Evolutionary conservation across 2,888 invertebrate species (phyloP).

Genomic region (Cecidostiba fungosa): DNA sequence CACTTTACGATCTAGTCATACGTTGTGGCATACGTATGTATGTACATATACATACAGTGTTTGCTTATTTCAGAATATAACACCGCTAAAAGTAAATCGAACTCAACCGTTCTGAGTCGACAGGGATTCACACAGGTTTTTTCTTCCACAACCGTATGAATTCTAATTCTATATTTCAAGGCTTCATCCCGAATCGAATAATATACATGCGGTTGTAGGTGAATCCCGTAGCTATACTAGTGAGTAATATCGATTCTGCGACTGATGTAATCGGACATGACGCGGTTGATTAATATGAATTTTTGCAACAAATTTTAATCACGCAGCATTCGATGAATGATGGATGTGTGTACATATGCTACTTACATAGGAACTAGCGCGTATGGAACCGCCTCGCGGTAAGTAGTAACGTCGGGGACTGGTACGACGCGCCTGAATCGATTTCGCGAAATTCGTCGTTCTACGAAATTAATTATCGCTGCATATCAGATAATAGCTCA

Average conservation of each 20-base stretch:
- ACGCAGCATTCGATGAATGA: background rate
- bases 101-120: background rate
- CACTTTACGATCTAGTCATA: background rate
- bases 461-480: too few species aligned
- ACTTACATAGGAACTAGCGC: background rate
- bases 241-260: background rate
- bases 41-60: background rate
- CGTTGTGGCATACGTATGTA: background rate
- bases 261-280: background rate
- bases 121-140: background rate
- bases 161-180: too few species aligned
- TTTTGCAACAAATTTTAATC: background rate
- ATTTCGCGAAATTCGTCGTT: background rate
- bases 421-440: background rate
- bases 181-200: too few species aligned
- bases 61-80: background rate
- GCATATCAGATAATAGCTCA: background rate
- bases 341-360: background rate
- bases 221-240: too few species aligned
- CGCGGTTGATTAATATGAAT: constrained; percentile 4
- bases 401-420: background rate
- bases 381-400: too few species aligned
- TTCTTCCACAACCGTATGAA: too few species aligned
- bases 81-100: background rate
- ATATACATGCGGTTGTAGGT: too few species aligned